Percentiles rank a stretch among this genome's conserved stretches.
Evolutionary conservation across 2,113 vertebrate genomes (phyloP).

Genomic region (Entomyzon cyanotis): DNA sequence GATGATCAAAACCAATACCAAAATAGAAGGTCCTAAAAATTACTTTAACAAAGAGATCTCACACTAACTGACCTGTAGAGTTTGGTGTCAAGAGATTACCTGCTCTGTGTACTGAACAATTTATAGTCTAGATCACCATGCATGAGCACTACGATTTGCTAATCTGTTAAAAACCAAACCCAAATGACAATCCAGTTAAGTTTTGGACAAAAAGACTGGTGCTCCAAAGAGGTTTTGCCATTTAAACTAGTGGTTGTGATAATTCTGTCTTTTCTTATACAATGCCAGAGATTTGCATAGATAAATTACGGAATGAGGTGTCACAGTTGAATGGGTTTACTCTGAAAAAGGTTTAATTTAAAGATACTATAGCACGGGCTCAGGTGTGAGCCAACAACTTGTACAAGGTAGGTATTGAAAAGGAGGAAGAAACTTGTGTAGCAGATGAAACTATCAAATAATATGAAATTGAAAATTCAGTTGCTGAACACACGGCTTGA

Average conservation of each 20-base stretch:
- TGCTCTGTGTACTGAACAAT: not conserved
- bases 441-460: not conserved
- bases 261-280: not conserved
- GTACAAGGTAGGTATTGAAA: not conserved
- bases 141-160: not conserved
- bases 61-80: not conserved
- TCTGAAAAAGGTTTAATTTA: not conserved
- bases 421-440: not conserved
- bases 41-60: not conserved
- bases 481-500: not conserved
- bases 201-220: not conserved
- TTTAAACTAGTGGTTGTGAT: not conserved
- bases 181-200: not conserved
- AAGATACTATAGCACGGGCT: not conserved
- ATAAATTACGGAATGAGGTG: not conserved
- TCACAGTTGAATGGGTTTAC: not conserved
- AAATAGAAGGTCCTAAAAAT: not conserved
- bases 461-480: constrained; percentile 11
- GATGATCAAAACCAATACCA: not conserved
- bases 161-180: not conserved
- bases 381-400: not conserved
- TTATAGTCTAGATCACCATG: not conserved
- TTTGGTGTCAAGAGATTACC: not conserved
- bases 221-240: not conserved
- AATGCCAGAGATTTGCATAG: not conserved